Evolutionary conservation across 2,113 vertebrate species (phyloP).

Genomic region (Turdus rufiventris): DNA sequence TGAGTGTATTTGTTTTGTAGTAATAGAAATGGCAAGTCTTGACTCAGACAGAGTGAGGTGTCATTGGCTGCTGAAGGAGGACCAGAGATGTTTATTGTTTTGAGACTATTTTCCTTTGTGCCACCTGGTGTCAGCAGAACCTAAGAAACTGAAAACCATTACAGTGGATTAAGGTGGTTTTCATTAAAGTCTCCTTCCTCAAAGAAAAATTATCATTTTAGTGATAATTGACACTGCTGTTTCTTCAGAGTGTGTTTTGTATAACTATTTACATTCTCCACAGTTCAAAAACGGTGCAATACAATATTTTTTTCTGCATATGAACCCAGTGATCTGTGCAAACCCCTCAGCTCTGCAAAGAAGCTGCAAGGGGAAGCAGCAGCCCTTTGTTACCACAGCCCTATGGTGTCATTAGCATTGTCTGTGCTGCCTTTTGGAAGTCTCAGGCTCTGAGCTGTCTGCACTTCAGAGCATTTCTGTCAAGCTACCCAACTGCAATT

Average conservation of each 20-base stretch:
- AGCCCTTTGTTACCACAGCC: not conserved
- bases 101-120: not conserved
- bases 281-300: not conserved
- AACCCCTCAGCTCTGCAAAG: not conserved
- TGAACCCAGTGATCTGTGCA: not conserved
- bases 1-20: not conserved
- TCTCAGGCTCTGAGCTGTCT: not conserved
- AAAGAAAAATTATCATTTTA: not conserved
- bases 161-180: not conserved
- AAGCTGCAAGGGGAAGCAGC: fast-evolving
- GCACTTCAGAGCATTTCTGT: not conserved
- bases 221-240: not conserved
- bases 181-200: not conserved
- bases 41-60: not conserved
- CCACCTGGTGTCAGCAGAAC: constrained; percentile 70
- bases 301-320: not conserved
- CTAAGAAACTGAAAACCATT: not conserved
- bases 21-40: not conserved
- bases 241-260: not conserved
- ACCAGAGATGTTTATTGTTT: not conserved
- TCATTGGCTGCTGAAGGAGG: not conserved
- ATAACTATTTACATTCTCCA: not conserved
- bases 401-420: not conserved
- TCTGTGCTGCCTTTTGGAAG: not conserved
- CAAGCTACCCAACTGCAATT: fast-evolving